Conservation (phyloP, 2,113 vertebrate genomes). For the Pachypanchax playfairii region DNA sequence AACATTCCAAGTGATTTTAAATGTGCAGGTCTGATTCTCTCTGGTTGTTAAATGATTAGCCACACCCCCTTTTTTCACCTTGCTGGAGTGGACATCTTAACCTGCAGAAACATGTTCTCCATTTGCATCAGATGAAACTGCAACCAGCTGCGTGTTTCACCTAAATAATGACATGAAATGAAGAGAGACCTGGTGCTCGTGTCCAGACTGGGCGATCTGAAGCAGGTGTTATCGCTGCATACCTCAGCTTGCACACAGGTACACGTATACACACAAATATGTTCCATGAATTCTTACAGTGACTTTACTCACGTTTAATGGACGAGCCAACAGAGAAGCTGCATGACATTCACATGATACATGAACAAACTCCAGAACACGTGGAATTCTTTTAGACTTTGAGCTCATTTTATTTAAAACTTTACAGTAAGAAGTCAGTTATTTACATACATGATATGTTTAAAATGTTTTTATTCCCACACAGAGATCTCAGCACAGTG, state of each 20-base stretch:
- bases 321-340: neutral
- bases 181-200: neutral
- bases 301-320: conserved; percentile 16
- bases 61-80: no score
- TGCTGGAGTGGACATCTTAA: no score
- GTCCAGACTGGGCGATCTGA: neutral
- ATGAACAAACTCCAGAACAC: neutral
- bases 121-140: no score
- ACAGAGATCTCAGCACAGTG: no score
- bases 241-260: conserved; percentile 13
- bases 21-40: no score
- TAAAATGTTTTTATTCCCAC: conserved; percentile 16
- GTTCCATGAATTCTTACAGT: conserved; percentile 18
- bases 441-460: conserved; percentile 72
- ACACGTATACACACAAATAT: conserved; percentile 19
- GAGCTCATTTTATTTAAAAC: conserved; percentile 50
- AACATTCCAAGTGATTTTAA: neutral
- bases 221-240: conserved; percentile 16
- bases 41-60: no score
- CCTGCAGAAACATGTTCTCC: no score
- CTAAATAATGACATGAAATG: no score
- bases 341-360: neutral
- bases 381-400: neutral
- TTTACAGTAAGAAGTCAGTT: conserved; percentile 22
- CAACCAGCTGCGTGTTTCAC: no score